Conservation (phyloP, 2,888 invertebrate genomes). For the Anaspis maculata region DNA sequence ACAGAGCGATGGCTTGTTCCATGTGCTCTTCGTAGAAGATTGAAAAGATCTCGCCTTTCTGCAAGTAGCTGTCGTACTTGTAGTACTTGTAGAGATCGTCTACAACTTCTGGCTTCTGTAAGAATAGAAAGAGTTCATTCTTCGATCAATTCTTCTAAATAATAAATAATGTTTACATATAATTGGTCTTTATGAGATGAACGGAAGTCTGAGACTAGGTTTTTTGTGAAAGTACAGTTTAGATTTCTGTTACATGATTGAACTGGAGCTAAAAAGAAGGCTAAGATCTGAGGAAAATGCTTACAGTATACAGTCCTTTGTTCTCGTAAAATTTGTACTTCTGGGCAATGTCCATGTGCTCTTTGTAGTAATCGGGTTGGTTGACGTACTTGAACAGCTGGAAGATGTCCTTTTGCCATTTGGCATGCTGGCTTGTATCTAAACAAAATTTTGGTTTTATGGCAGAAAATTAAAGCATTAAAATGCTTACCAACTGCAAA, state of each 20-base stretch:
- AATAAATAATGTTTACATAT: background rate
- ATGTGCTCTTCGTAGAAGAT: conserved; percentile 52
- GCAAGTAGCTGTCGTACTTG: conserved; percentile 49
- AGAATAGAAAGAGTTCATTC: conserved; percentile 1
- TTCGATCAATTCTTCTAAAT: background rate
- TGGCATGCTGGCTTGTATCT: too few relatives aligned
- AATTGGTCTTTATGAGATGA: too few relatives aligned
- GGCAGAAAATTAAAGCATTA: too few relatives aligned
- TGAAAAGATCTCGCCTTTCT: conserved; percentile 54
- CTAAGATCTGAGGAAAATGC: conserved; percentile 18
- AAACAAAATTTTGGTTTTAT: too few relatives aligned
- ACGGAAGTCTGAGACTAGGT: too few relatives aligned
- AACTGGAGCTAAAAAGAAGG: too few relatives aligned
- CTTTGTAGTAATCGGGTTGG: conserved; percentile 50
- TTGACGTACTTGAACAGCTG: conserved; percentile 54
- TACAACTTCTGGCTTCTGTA: conserved; percentile 48
- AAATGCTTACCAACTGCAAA: too few relatives aligned
- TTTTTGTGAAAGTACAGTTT: too few relatives aligned
- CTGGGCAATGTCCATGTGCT: conserved; percentile 49
- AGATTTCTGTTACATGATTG: too few relatives aligned
- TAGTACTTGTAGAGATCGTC: conserved; percentile 49
- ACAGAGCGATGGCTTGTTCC: conserved; percentile 55
- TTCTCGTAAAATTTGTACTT: conserved; percentile 52
- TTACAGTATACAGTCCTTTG: conserved; percentile 43
- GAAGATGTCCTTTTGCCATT: conserved; percentile 43